Evolutionary conservation across 1,140 invertebrate genomes (phyloP).

Genomic region (Prorops nasuta): DNA sequence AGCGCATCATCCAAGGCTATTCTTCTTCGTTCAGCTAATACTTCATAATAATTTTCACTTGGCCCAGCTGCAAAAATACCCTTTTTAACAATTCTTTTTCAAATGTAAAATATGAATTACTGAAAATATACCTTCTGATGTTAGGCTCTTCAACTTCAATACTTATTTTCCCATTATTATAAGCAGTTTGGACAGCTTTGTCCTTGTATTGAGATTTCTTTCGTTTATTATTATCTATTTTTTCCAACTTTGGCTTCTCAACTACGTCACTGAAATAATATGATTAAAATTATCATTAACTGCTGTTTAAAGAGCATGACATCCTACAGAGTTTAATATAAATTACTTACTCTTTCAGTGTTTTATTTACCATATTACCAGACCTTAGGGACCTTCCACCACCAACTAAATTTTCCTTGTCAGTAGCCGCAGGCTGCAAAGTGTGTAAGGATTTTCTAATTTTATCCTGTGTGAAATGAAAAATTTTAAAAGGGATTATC

Average conservation of each 20-base stretch:
- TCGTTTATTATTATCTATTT: no score
- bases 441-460: conserved; percentile 62
- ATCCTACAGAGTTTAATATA: no score
- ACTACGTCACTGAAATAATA: conserved; percentile 27
- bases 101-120: conserved; percentile 4
- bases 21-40: conserved; percentile 64
- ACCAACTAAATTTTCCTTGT: conserved; percentile 68
- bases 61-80: conserved; percentile 56
- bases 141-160: conserved; percentile 63
- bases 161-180: conserved; percentile 52
- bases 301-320: not conserved
- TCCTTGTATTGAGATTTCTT: conserved; percentile 51
- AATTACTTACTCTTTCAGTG: conserved; percentile 41
- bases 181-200: conserved; percentile 57
- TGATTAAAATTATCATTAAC: no score
- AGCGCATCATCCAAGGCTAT: conserved; percentile 65
- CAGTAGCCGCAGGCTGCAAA: conserved; percentile 61
- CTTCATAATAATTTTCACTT: conserved; percentile 69
- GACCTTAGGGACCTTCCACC: conserved; percentile 43
- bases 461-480: conserved; percentile 44
- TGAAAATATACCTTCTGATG: conserved; percentile 50
- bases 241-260: conserved; percentile 28
- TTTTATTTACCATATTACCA: conserved; percentile 21
- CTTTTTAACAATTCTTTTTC: not conserved
- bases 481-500: not conserved